A percentile compares a stretch with the other conserved stretches of the same genome.
Evolutionary conservation across 1,140 invertebrate species (phyloP).

Genomic region (Steinernema khuongi): DNA sequence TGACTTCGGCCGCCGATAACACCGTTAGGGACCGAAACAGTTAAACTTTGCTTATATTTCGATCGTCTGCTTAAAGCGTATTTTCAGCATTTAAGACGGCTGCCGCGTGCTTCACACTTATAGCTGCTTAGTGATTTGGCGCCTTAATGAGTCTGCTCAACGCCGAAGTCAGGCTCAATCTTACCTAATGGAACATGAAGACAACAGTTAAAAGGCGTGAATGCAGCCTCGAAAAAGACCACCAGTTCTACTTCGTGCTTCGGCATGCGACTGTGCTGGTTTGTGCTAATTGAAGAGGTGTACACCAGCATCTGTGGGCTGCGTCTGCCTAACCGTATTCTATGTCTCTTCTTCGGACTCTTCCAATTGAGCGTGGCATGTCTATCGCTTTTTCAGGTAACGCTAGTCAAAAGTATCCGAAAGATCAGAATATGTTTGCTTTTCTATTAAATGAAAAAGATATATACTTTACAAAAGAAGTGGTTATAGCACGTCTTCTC

Average conservation of each 20-base stretch:
- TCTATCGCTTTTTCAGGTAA: background rate
- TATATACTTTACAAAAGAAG: background rate
- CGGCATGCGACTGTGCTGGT: conserved; percentile 16
- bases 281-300: conserved; percentile 13
- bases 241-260: background rate
- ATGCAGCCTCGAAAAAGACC: background rate
- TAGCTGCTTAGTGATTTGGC: background rate
- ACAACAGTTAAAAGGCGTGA: background rate
- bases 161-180: conserved; percentile 4
- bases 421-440: background rate
- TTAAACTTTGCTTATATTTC: no score
- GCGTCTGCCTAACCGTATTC: background rate
- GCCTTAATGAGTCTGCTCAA: background rate
- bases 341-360: background rate
- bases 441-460: background rate
- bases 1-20: no score
- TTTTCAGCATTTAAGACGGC: background rate
- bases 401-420: background rate
- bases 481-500: conserved; percentile 48
- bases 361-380: background rate
- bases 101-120: background rate
- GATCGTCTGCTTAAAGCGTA: no score
- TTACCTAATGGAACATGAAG: conserved; percentile 11
- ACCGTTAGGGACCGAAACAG: no score
- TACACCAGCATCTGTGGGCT: conserved; percentile 2